Base-by-base conservation (phyloP, 1,140 invertebrate species). In the Teleopsis dalmanni region DNA sequence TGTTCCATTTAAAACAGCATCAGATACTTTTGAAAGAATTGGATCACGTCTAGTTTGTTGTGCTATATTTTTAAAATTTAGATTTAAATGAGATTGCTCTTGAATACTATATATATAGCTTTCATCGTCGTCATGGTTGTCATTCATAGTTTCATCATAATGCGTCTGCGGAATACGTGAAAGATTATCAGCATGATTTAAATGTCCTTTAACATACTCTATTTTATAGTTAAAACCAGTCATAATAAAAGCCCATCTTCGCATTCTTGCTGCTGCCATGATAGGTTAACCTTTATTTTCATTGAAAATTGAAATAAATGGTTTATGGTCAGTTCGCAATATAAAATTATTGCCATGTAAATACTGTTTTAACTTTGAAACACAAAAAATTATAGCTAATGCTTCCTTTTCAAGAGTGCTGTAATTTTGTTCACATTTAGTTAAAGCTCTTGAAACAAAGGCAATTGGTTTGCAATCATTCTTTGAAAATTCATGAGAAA, bases 371-470 rank as follows among this genome's bases (percentile, higher is more conserved):
- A 80, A 80, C 56, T 74, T 74, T 47, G 70, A 67, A 5, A 81
- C 64, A 6, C 68, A 71, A 56, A 62, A 79, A 2, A 78, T 49
- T 9, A 81, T 71, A 3, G 71, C 68, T 13, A 76, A 53, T 6
- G 72, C 73, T 64, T 82, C 76, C 53, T 72, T 76, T 23, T 82
- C 74, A 21, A 77, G 72, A 50, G 75, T 72, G 8, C 68, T 50
- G 43, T 79, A 77, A 45, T 72, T 76, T 54, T 61, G 53, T 54
- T 79, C 71, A 5, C 72, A 55, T 23, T 56, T 31, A 14, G 56
- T 59, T 23, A 79, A 55, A 2, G 64, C 62, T 41, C 69, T 52
- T 11, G 75, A 78, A 11, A 63, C 70, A 59, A 58, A 76, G 6
- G 64, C 59, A 37, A 79, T 71, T 18, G 72, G 69, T 47, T 22